Evolutionary conservation across 1,140 invertebrate species (phyloP), one percentile per base, ranked within the genome.

Genomic region (Drosophila takahashii): DNA sequence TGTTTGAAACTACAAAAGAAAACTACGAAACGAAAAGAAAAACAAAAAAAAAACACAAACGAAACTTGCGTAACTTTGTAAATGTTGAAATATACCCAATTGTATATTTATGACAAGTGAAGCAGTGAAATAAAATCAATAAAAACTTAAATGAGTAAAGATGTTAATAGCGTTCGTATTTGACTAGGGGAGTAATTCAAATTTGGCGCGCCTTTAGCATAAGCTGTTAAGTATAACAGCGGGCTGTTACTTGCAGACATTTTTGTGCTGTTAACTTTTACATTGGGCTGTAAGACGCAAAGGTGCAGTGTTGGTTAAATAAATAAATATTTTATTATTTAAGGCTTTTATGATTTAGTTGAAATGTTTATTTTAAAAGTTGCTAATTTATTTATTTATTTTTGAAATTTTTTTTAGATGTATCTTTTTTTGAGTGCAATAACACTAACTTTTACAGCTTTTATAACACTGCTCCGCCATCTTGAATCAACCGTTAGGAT

Each of bases 31-130:
- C 27, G 22, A 22, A 22, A 22, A 47, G 61, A 48, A 34, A 15
- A 11, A 48, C 18, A 67, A 48, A 34, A 15, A 11, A 48, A 26
- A 34, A 32, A 8, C 29, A 32, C n/a, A 57, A 62, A 45, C 37
- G 15, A 54, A 54, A 54, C 62, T 70, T 70, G 42, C 50, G 39
- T 42, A 72, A 86, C 81, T 86, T 87, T 86, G 83, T 87, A 86
- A 86, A 86, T 87, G 79, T 86, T 87, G 61, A 74, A 81, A 81
- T 86, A 84, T 85, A 85, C 81, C 66, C 81, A 48, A 86, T 66
- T 86, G 81, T 86, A 86, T 86, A 86, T 86, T 86, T 81, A 75
- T 59, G 58, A 84, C 59, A 79, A 61, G 54, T 52, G 47, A 61
- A 50, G 71, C 51, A 66, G 48, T 64, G 60, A 74, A 75, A 65